Base-by-base conservation (phyloP, 2,113 vertebrate genomes). In the Taxidea taxus region DNA sequence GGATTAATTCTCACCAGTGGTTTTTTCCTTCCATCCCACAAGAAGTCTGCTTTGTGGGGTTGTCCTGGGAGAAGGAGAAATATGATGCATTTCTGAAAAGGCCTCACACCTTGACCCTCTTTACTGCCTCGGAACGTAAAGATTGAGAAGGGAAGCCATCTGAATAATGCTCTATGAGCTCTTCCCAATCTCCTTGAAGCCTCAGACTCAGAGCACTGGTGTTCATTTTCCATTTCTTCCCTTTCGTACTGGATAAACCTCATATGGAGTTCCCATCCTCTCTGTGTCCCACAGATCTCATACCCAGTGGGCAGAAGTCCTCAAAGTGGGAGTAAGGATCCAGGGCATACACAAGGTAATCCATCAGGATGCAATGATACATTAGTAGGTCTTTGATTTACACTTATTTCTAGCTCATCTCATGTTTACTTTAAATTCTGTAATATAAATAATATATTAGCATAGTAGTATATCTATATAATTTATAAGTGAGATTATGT, bases 401-500 rank as follows among this genome's bases (percentile, higher is more conserved):
- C 29, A 31, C 58, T 66, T 81, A 20, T 42, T 60, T 94, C 95
- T 68, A 85, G 51, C 37, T 58, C 56, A 42, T 44, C 42, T 68
- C 27, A n/a, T 39, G n/a, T 83, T 62, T 56, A 66, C 23, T 78
- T 90, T 37, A 90, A 78, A 51, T 94, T 92, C 60, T 87, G 8
- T 44, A 54, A 78, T 72, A 42, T 42, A 34, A 90, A 81, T 86
- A 78, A 93, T 47, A 77, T 60, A 94, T 84, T 84, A 92, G 44
- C 62, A 64, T 7, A 62, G 29, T 25, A 51, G 34, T 9, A 37
- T 7, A 62, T 66, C 42, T 66, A 37, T 64, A 44, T 81, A 74
- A 96, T 92, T 92, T 90, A 77, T 68, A 95, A 86, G 42, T 58
- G 70, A 95, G 75, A n/a, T 93, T 87, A 74, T 58, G 20, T 84